These are phyloP conservation scores for Neodiprion fabricii DNA, from an alignment of 1,140 invertebrate genomes.

Conservation along the genomic window DNA sequence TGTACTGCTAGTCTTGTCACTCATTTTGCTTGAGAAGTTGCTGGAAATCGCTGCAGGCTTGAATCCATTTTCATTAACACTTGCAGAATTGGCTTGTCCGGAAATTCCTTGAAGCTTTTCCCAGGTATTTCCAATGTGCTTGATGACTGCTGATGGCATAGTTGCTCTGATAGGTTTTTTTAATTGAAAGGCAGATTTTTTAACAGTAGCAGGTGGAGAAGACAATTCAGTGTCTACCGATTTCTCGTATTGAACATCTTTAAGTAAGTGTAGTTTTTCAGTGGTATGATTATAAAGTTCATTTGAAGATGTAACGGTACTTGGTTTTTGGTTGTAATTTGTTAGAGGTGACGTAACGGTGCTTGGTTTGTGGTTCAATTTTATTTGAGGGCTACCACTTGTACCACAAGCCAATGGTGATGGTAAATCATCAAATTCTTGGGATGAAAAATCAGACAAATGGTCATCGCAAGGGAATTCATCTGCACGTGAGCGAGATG, in stretches of 20 bases:
- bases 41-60: conserved; percentile 15
- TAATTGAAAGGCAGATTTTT: conserved; percentile 17
- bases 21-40: background rate
- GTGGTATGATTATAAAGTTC: background rate
- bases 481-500: background rate
- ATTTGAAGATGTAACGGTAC: background rate
- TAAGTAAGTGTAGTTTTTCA: background rate
- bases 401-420: background rate
- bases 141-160: conserved; percentile 15
- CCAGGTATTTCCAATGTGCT: conserved; percentile 18
- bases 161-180: conserved; percentile 22
- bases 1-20: background rate
- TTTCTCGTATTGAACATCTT: background rate
- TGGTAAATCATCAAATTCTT: background rate
- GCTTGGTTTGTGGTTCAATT: no score
- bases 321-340: background rate
- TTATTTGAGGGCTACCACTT: no score
- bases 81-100: conserved; percentile 7
- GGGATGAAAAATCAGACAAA: background rate
- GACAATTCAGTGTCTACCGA: no score
- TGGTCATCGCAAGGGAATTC: background rate
- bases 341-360: background rate
- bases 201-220: background rate
- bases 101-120: conserved; percentile 12
- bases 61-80: conserved; percentile 13